phyloP scores from a whole-genome alignment of 2,888 invertebrate genomes.

The Cerastis rubricosa region DNA sequence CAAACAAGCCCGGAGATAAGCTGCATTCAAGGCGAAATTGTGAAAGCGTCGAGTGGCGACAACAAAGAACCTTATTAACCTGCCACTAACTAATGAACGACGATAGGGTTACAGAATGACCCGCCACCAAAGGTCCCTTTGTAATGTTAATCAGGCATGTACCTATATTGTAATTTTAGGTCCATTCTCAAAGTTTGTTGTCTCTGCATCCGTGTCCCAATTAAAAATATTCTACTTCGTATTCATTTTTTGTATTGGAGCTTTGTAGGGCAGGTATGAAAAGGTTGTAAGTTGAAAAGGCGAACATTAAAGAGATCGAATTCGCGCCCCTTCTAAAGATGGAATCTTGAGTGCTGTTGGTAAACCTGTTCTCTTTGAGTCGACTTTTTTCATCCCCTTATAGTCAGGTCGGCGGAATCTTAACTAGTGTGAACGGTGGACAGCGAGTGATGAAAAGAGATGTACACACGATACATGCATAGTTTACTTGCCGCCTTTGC shows the following conservation, averaged over 20 bases:
- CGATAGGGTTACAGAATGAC: slow-evolving; percentile 84
- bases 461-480: slow-evolving; percentile 89
- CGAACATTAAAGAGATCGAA: slow-evolving; percentile 79
- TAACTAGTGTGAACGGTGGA: slow-evolving; percentile 82
- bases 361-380: slow-evolving; percentile 79
- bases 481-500: slow-evolving; percentile 83
- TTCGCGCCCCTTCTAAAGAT: slow-evolving; percentile 80
- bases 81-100: slow-evolving; percentile 86
- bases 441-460: slow-evolving; percentile 85
- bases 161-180: slow-evolving; percentile 77
- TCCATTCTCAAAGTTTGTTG: slow-evolving; percentile 66
- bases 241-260: slow-evolving; percentile 55
- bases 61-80: slow-evolving; percentile 89
- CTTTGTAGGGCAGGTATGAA: slow-evolving; percentile 56
- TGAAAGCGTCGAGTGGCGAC: slow-evolving; percentile 80
- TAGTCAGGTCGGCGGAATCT: slow-evolving; percentile 73
- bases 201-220: slow-evolving; percentile 66
- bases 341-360: slow-evolving; percentile 77
- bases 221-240: slow-evolving; percentile 57
- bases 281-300: slow-evolving; percentile 64
- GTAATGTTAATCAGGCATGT: slow-evolving; percentile 78
- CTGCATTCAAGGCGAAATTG: slow-evolving; percentile 88
- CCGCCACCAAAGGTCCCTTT: slow-evolving; percentile 76
- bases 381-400: slow-evolving; percentile 80
- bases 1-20: slow-evolving; percentile 87